Evolutionary conservation across 2,113 vertebrate genomes (phyloP).

Genomic region (Ornithorhynchus anatinus): DNA sequence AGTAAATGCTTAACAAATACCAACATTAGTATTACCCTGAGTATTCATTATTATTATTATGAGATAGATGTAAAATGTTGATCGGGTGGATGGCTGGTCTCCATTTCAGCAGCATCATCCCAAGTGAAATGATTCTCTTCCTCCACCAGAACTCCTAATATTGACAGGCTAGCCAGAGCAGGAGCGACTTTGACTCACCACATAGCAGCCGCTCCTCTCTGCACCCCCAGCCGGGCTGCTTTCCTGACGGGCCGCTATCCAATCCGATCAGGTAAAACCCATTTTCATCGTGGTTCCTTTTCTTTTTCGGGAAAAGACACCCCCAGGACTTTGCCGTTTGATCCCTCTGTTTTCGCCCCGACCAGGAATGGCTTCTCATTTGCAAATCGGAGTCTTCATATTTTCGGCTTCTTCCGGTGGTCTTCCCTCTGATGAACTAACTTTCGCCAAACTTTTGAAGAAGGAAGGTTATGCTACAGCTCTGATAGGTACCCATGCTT

Average conservation of each 20-base stretch:
- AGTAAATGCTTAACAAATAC: too few relatives aligned
- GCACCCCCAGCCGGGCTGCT: constrained; percentile 89
- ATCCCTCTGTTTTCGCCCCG: not conserved
- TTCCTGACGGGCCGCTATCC: constrained; percentile 89
- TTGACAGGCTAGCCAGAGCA: constrained; percentile 77
- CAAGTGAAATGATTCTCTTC: not conserved
- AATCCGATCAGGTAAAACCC: constrained; percentile 79
- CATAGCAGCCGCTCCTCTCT: constrained; percentile 83
- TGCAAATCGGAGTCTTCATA: constrained; percentile 64
- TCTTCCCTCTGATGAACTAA: constrained; percentile 80
- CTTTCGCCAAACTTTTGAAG: constrained; percentile 79
- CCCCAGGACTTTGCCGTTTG: accelerated
- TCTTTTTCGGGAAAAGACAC: not conserved
- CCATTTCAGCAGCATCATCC: not conserved
- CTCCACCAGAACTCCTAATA: constrained; percentile 80
- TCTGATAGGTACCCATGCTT: constrained; percentile 63
- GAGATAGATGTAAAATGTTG: too few relatives aligned
- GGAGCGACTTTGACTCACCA: constrained; percentile 87
- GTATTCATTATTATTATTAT: too few relatives aligned
- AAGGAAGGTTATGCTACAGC: constrained; percentile 80
- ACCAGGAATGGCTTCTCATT: constrained; percentile 68
- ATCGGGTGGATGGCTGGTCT: too few relatives aligned
- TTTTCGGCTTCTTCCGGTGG: constrained; percentile 83
- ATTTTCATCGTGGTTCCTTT: accelerated
- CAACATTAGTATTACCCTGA: too few relatives aligned